phyloP scores from a whole-genome alignment of 2,113 vertebrate species.

The Pseudorhombus dupliciocellatus region DNA sequence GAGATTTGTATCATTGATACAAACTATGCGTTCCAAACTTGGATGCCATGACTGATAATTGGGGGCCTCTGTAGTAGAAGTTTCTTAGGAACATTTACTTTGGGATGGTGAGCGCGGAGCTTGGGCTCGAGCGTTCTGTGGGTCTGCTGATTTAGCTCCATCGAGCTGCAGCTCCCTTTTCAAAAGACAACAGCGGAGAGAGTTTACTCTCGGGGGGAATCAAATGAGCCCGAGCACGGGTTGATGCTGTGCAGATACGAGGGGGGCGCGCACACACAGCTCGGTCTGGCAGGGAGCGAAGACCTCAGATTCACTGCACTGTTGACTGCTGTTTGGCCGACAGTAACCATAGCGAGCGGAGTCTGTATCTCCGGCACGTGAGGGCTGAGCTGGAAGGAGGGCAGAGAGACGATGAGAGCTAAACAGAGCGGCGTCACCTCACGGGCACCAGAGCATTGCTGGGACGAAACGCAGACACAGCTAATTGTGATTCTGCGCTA shows the following conservation, averaged over 20 bases:
- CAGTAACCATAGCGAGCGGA: conserved; percentile 70
- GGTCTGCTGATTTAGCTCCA: conserved; percentile 64
- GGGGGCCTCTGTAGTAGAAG: background rate
- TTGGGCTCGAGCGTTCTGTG: conserved; percentile 53
- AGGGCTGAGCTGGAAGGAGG: conserved; percentile 43
- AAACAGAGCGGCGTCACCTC: conserved; percentile 52
- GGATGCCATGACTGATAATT: conserved; percentile 46
- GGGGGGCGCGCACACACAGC: conserved; percentile 32
- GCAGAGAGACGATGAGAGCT: conserved; percentile 39
- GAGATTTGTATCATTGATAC: conserved; percentile 37
- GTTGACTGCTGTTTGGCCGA: conserved; percentile 75
- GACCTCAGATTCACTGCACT: conserved; percentile 23
- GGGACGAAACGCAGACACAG: conserved; percentile 51
- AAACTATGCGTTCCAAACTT: conserved; percentile 36
- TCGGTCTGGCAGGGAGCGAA: conserved; percentile 40
- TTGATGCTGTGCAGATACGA: conserved; percentile 67
- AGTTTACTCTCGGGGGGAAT: conserved; percentile 35
- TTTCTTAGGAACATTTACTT: conserved; percentile 58
- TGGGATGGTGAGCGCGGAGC: conserved; percentile 52
- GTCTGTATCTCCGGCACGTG: conserved; percentile 63
- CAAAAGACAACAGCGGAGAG: conserved; percentile 60
- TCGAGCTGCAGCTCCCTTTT: conserved; percentile 43
- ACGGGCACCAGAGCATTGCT: conserved; percentile 49
- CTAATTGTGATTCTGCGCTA: conserved; percentile 29
- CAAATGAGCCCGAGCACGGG: conserved; percentile 19